Evolutionary conservation across 2,113 vertebrate species (phyloP).

Genomic region (Ranitomeya variabilis): DNA sequence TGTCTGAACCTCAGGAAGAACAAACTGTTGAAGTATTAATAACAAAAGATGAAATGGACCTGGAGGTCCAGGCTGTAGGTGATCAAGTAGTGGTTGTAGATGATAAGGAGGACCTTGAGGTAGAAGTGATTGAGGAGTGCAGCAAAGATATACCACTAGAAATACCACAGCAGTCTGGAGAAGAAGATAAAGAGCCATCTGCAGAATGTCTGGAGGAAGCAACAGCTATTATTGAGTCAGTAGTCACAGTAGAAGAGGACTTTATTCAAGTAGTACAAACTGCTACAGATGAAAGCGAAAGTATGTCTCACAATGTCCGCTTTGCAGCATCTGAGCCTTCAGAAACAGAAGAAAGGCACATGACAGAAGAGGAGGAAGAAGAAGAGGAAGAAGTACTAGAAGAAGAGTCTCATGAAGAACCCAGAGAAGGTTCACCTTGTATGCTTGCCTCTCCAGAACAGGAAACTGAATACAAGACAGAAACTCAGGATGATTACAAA

Average conservation of each 20-base stretch:
- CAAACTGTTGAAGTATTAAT: neutral
- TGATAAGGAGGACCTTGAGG: constrained; percentile 60
- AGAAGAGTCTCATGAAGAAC: constrained; percentile 72
- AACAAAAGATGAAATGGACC: constrained; percentile 24
- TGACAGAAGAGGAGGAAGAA: constrained; percentile 66
- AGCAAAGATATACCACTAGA: constrained; percentile 70
- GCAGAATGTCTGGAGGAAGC: constrained; percentile 68
- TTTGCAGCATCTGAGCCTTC: constrained; percentile 82
- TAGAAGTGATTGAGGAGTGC: constrained; percentile 69
- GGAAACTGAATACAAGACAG: constrained; percentile 83
- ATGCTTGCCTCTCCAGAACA: constrained; percentile 76
- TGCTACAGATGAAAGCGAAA: constrained; percentile 90
- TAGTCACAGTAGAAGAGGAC: constrained; percentile 96
- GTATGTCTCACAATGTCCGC: constrained; percentile 87
- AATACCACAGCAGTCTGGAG: constrained; percentile 59
- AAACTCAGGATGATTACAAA: constrained; percentile 90
- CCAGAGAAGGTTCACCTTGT: constrained; percentile 77
- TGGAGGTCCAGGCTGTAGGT: constrained; percentile 4
- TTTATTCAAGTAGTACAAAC: constrained; percentile 96
- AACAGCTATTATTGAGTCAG: constrained; percentile 88
- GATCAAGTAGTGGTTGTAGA: constrained; percentile 44
- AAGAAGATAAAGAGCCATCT: constrained; percentile 61
- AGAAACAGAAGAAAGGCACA: constrained; percentile 72
- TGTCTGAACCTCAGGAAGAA: constrained; percentile 62
- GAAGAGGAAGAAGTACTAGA: constrained; percentile 78